Base-by-base conservation (phyloP, 2,888 invertebrate genomes). In the Eumerus sabulonum region DNA sequence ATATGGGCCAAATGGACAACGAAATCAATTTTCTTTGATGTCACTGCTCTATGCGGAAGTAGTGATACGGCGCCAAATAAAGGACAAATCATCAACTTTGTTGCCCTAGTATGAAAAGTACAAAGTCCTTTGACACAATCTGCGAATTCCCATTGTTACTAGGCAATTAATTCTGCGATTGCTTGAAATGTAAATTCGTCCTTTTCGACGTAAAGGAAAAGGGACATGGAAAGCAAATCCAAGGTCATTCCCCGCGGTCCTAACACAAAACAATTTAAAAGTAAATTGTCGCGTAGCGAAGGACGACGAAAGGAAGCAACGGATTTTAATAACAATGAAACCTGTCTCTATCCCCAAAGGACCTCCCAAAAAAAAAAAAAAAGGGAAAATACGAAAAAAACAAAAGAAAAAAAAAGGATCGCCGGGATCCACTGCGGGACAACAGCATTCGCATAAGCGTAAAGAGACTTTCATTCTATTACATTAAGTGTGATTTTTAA, bases 401-500 rank as follows among this genome's bases (percentile, higher is more conserved):
- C 5, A 45, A 35, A 56, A 63, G 27, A 35, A 45, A 53, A n/a
- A n/a, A n/a, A n/a, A n/a, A n/a, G n/a, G n/a, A n/a, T n/a, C n/a
- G n/a, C n/a, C n/a, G 27, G 27, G 50, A 45, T 54, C 57, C n/a
- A 38, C 44, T 50, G 50, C 53, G 17, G 56, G 72, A 67, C 62
- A 73, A 27, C 27, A 7, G 3, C 59, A 73, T 62, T 57, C 68
- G 59, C 68, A n/a, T 68, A 54, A 64, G 68, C 54, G 54, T 60
- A 72, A 72, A 64, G 57, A 56, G 72, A 72, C 64, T 72, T 72
- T 53, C 51, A 72, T 72, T 72, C 57, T 72, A 74, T 64, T 73
- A 68, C 68, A 79, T 74, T 79, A 74, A 74, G 74, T 79, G 79
- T 79, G 79, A 79, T 79, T 74, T 74, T 79, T 79, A 79, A 79